Percentiles rank a stretch among this genome's conserved stretches.
These are phyloP conservation scores for Hippolais icterina DNA, from an alignment of 2,113 vertebrate species.

Conservation along the genomic window DNA sequence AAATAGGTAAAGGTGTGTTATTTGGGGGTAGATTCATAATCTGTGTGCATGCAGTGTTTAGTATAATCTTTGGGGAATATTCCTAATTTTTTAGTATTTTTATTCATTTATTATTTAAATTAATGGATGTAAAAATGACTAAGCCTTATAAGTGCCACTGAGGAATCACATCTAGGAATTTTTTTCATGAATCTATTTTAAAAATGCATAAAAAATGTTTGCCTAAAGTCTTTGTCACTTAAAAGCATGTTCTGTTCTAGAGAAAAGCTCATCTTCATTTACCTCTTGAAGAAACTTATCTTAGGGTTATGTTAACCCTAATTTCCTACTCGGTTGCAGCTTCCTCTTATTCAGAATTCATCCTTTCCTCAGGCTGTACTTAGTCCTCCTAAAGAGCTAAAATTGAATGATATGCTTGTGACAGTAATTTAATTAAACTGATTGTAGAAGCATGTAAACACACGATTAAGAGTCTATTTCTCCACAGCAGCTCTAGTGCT, in stretches of 20 bases:
- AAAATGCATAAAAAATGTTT: not conserved
- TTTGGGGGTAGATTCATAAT: not conserved
- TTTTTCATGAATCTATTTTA: not conserved
- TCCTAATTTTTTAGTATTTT: not conserved
- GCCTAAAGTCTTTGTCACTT: not conserved
- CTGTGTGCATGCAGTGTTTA: not conserved
- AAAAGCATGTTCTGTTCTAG: not conserved
- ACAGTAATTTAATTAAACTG: slow-evolving; percentile 45
- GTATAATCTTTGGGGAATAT: not conserved
- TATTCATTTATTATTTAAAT: not conserved
- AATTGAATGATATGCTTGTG: slow-evolving; percentile 2
- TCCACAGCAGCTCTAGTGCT: not conserved
- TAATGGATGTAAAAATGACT: not conserved
- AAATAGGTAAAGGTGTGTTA: not conserved
- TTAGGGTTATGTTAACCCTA: not conserved
- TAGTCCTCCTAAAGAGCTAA: slow-evolving; percentile 1
- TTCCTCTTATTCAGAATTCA: not conserved
- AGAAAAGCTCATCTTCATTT: not conserved
- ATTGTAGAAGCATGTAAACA: slow-evolving; percentile 37
- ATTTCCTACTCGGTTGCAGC: not conserved
- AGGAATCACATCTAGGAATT: not conserved
- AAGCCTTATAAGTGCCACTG: not conserved
- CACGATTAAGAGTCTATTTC: not conserved
- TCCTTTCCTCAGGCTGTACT: slow-evolving; percentile 36
- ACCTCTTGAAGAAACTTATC: not conserved